Percentiles rank a stretch among this genome's conserved stretches.
Conservation (phyloP, 2,113 vertebrate species). For the Oryzias melastigma region DNA sequence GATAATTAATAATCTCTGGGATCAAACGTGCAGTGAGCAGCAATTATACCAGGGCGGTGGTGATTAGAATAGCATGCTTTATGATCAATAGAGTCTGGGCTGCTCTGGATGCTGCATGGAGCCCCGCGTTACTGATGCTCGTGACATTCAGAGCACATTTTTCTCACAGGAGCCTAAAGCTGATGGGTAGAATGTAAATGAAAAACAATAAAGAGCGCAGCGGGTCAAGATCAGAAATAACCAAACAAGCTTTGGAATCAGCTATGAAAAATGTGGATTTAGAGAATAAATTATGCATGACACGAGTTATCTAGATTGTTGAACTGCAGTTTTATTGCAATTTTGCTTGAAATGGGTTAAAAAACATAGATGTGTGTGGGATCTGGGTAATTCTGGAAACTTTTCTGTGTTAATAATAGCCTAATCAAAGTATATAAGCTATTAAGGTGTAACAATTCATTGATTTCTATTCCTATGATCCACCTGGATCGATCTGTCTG, state of each 20-base stretch:
- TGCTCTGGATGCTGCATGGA: slow-evolving; percentile 32
- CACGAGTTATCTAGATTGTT: too few species aligned
- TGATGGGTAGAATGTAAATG: slow-evolving; percentile 28
- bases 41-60: slow-evolving; percentile 43
- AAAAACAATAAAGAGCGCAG: slow-evolving; percentile 15
- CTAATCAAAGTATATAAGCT: too few species aligned
- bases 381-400: too few species aligned
- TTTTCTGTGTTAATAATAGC: too few species aligned
- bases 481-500: too few species aligned
- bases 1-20: slow-evolving; percentile 49
- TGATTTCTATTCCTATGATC: too few species aligned
- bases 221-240: slow-evolving; percentile 3
- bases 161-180: slow-evolving; percentile 18
- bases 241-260: slow-evolving; percentile 1
- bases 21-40: slow-evolving; percentile 44
- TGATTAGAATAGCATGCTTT: slow-evolving; percentile 44
- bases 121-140: slow-evolving; percentile 19
- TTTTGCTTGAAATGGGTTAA: too few species aligned
- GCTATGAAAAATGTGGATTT: neutral
- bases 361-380: too few species aligned
- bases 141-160: slow-evolving; percentile 31
- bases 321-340: too few species aligned
- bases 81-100: slow-evolving; percentile 49
- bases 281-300: neutral
- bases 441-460: too few species aligned